phyloP scores from a whole-genome alignment of 2,113 vertebrate genomes.

The Ictalurus furcatus region DNA sequence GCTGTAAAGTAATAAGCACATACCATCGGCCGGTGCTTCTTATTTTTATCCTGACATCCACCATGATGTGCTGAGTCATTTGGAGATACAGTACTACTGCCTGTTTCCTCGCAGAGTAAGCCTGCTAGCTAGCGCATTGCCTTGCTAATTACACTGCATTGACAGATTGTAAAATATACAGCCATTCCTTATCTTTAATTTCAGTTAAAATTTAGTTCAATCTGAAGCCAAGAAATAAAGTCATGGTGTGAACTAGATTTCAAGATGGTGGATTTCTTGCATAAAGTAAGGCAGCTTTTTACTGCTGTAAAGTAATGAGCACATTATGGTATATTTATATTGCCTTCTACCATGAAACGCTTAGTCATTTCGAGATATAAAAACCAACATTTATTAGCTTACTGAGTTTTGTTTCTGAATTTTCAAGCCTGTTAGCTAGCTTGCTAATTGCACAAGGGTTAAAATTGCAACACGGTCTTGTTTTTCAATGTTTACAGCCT shows the following conservation, averaged over 20 bases:
- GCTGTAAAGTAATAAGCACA: slow-evolving; percentile 8
- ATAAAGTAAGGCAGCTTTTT: neutral
- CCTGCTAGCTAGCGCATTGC: neutral
- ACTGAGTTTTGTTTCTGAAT: neutral
- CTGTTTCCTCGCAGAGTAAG: neutral
- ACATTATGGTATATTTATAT: neutral
- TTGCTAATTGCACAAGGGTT: neutral
- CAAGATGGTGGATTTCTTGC: neutral
- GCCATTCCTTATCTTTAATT: neutral
- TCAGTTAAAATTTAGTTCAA: neutral
- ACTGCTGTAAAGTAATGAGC: neutral
- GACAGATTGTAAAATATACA: neutral
- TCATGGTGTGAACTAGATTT: neutral
- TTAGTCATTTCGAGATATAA: neutral
- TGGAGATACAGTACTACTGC: neutral
- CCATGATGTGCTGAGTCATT: slow-evolving; percentile 15
- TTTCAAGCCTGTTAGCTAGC: neutral
- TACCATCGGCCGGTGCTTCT: neutral
- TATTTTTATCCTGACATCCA: neutral
- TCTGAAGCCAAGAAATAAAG: neutral
- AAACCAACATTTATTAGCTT: neutral
- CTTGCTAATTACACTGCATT: neutral
- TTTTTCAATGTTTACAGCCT: neutral
- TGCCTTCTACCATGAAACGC: neutral
- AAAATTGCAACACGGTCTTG: neutral